Base-by-base conservation (phyloP, 2,113 vertebrate genomes). In the Physeter macrocephalus region DNA sequence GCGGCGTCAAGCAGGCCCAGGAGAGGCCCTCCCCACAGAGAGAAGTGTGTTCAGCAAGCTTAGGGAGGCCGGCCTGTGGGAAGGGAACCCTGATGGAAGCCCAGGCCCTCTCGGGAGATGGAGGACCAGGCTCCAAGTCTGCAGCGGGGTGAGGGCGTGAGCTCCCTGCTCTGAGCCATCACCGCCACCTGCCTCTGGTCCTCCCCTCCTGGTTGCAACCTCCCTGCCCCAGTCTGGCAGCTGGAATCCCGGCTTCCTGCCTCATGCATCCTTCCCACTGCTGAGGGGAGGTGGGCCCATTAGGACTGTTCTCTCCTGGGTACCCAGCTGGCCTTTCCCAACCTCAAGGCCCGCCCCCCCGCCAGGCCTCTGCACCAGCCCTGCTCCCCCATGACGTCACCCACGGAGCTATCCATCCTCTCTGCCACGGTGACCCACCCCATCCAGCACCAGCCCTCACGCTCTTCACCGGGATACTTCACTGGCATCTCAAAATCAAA, bases 21-120 rank as follows among this genome's bases (percentile, higher is more conserved):
- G 41, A 29, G 31, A 72, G 12, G 17, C 6, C 67, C 34, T 20
- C 5, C 3, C 17, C 27, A 7, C 34, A 17, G 10, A 64, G 39
- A 49, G 43, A 49, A 14, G 21, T 6, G 23, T 39, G 49, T 2
- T 31, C 11, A 8, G 49, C 11, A 14, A 54, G 34, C 74, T 46
- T 34, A 18, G 5, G n/a, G n/a, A 14, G n/a, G 8, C 74, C 13
- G 7, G 36, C n/a, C 78, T 1, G 4, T 17, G 2, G 1, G 52
- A 36, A 11, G 75, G 31, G 20, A 4, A 25, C 34, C 11, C 8
- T 2, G 46, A 61, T 61, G 23, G 23, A n/a, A 17, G n/a, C 52
- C 7, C 1, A n/a, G 34, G 31, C 23, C 46, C 34, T 36, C 52
- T n/a, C 12, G 1, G 49, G 34, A 21, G 52, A 7, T 7, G 1